Base-by-base conservation (phyloP, 2,113 vertebrate genomes). In the Ailuropoda melanoleuca region DNA sequence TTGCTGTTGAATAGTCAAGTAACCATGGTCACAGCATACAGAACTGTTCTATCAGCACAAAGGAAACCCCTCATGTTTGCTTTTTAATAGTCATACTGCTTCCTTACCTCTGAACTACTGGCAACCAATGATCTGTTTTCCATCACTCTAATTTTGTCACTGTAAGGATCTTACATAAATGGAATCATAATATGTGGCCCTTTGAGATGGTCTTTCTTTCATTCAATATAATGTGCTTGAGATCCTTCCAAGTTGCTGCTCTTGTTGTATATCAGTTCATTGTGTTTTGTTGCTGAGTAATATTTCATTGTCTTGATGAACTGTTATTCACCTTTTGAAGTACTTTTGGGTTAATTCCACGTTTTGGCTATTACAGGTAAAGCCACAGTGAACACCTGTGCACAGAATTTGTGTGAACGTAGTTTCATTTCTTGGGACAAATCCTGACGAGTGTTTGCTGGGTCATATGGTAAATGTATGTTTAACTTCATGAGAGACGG, bases 371-470 rank as follows among this genome's bases (percentile, higher is more conserved):
- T 55, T 80, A 80, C 8, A 81, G 37, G 62, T 55, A 78, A 39
- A 80, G 21, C 46, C 39, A 19, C 18, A 48, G 3, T 95, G 90
- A 93, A 78, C 60, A 55, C 48, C n/a, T 93, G 15, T 80, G 6
- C 64, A 23, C 34, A 81, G 46, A 7, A 90, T 55, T 91, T 48
- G 39, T 46, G 60, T n/a, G 83, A 95, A 70, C 10, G 0, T 56
- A 66, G 81, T 89, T 95, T 95, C 14, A 48, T 78, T 93, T 90
- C 60, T 93, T 81, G 46, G 60, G 29, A 39, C 81, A 86, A 72
- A 72, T 90, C 12, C 46, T 12, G 7, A 75, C 0, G 39, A 68
- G 19, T 92, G 18, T 92, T 68, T 85, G 46, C 15, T 85, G 64
- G 10, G 46, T 83, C 19, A 2, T 83, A 58, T 74, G 34, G 18